Conservation (phyloP, 2,113 vertebrate genomes). For the Ramphastos sulfuratus region DNA sequence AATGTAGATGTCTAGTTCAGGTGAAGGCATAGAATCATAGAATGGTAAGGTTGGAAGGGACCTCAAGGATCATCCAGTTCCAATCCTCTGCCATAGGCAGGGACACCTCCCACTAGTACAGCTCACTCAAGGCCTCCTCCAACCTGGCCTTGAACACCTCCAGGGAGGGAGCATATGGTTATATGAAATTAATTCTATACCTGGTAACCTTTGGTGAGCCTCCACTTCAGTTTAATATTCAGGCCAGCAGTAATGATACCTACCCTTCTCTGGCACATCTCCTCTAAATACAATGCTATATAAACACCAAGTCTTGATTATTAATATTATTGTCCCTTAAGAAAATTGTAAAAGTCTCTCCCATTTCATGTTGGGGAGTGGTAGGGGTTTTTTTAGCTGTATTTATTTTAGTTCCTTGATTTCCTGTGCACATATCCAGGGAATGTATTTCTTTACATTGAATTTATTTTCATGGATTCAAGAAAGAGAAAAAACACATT, state of each 20-base stretch:
- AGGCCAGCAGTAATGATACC: not conserved
- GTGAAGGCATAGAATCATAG: too few species aligned
- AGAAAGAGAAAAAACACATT: not conserved
- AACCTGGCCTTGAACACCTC: too few species aligned
- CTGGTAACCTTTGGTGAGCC: not conserved
- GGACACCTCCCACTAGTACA: too few species aligned
- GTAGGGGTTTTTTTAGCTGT: not conserved
- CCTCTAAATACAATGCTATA: not conserved
- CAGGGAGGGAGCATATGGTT: too few species aligned
- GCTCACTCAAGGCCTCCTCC: too few species aligned
- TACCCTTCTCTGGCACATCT: not conserved
- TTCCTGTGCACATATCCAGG: not conserved
- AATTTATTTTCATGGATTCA: not conserved
- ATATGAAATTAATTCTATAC: not conserved
- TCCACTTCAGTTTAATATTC: not conserved
- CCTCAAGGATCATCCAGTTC: too few species aligned
- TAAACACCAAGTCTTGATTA: not conserved
- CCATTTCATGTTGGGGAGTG: not conserved
- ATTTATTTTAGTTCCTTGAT: not conserved
- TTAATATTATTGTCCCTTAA: not conserved
- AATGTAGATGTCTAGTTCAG: not conserved
- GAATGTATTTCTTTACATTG: not conserved
- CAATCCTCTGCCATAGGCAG: too few species aligned
- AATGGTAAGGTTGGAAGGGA: too few species aligned
- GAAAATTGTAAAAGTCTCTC: not conserved